Evolutionary conservation across 2,797 vertebrate genomes (phyloP).

Genomic region (Iguana delicatissima): DNA sequence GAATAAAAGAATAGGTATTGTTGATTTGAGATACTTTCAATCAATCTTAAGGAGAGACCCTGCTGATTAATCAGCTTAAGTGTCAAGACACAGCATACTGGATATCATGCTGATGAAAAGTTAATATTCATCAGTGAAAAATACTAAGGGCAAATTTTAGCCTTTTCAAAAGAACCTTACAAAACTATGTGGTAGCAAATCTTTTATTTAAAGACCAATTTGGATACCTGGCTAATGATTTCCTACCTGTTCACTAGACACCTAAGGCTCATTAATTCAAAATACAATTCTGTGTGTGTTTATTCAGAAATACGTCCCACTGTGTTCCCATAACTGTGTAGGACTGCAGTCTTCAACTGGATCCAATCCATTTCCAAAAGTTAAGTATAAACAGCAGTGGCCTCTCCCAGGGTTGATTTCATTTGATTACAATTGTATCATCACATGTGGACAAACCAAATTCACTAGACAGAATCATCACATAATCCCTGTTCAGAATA

Average conservation of each 20-base stretch:
- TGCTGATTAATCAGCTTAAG: constrained; percentile 18
- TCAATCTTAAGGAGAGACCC: not conserved
- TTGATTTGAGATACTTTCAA: not conserved
- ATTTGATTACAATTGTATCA: not conserved
- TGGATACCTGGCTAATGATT: not conserved
- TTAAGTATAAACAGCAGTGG: not conserved
- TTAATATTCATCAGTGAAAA: not conserved
- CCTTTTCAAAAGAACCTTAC: not conserved
- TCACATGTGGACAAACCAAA: not conserved
- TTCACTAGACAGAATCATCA: not conserved
- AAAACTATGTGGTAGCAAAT: not conserved
- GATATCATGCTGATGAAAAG: not conserved
- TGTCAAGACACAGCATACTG: not conserved
- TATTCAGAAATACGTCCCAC: too few species aligned
- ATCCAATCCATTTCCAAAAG: not conserved
- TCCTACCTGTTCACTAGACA: not conserved
- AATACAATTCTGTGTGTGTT: not conserved
- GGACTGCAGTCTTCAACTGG: not conserved
- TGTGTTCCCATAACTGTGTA: not conserved
- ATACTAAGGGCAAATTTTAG: not conserved
- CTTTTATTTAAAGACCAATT: not conserved
- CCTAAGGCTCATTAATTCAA: not conserved
- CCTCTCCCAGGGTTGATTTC: not conserved
- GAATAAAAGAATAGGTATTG: not conserved
- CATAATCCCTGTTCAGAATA: too few species aligned